Base-by-base conservation (phyloP, 2,113 vertebrate genomes). In the Sturnus vulgaris region DNA sequence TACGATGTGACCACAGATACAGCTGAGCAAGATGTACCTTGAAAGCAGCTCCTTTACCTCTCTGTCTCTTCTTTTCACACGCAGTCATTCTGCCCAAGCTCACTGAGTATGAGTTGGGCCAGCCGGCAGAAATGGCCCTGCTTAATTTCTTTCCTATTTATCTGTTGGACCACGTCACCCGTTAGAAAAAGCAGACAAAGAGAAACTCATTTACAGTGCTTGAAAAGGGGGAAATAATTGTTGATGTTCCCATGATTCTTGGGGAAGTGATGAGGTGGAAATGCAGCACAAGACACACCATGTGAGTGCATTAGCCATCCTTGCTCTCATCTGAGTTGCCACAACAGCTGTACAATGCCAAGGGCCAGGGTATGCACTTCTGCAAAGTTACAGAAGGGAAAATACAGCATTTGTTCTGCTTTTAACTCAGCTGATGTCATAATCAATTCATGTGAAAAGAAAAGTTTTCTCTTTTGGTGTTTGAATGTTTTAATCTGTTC, bases 131-230 rank as follows among this genome's bases (percentile, higher is more conserved):
- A 95, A 77, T 1, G 4, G 50, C 49, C 21, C 55, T 90, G 55
- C n/a, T 19, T 93, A 20, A 49, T 82, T 94, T 70, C 68, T 87
- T 33, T 89, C 69, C 18, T 42, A n/a, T 75, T 37, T 63, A 18
- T 66, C 76, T 93, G 21, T 73, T 72, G 66, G 59, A 40, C 60
- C 64, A 63, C 71, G 44, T 61, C 76, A 77, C 53, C 47, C 55
- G 33, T 42, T 57, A 92, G 75, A 77, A 93, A 94, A 88, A 76
- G 50, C 72, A 95, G 86, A 88, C 90, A 86, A 94, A 71, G 73
- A 73, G 65, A 95, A 96, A 85, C 53, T 87, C 69, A 33, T 66
- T 89, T 73, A 52, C 47, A 47, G 44, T 70, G 59, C 44, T 50
- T 78, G 57, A 73, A 84, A 96, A 91, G 35, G 35, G 68, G 88